These are phyloP conservation scores for Eufriesea mexicana DNA, from an alignment of 1,140 invertebrate species.

Conservation along the genomic window DNA sequence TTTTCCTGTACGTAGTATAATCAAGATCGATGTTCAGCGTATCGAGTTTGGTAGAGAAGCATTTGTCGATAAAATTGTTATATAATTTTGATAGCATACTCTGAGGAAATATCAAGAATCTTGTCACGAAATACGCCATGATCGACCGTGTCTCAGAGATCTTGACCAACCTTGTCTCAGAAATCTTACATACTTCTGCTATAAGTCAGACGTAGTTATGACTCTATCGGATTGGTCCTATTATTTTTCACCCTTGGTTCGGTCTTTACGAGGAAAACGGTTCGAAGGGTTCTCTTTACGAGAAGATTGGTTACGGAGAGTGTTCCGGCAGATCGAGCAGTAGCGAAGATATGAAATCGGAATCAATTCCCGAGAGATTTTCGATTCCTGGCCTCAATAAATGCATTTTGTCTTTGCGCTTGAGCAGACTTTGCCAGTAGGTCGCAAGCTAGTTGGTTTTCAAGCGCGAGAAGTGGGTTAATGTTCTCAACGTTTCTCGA, in stretches of 20 bases:
- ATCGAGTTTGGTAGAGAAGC: too few species aligned
- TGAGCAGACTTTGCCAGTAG: conserved; percentile 24
- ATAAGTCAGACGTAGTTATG: conserved; percentile 57
- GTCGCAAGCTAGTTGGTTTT: conserved; percentile 35
- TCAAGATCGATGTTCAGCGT: background rate
- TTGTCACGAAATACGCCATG: background rate
- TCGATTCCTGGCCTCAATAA: conserved; percentile 53
- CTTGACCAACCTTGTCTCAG: background rate
- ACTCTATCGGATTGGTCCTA: conserved; percentile 53
- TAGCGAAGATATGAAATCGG: conserved; percentile 64
- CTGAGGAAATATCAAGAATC: background rate
- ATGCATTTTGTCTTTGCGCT: conserved; percentile 50
- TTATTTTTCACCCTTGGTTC: conserved; percentile 59
- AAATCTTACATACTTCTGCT: background rate
- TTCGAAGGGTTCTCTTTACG: conserved; percentile 59
- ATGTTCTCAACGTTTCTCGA: conserved; percentile 36
- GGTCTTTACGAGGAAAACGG: conserved; percentile 53
- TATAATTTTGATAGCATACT: background rate
- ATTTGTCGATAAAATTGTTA: background rate
- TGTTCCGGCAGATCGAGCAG: conserved; percentile 49
- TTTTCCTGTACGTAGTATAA: background rate
- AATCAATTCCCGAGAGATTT: conserved; percentile 55
- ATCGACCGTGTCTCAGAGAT: background rate
- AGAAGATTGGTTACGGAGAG: conserved; percentile 56
- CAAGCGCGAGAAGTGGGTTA: conserved; percentile 38